Conservation (phyloP, 1,140 invertebrate species). For the Tribolium madens region DNA sequence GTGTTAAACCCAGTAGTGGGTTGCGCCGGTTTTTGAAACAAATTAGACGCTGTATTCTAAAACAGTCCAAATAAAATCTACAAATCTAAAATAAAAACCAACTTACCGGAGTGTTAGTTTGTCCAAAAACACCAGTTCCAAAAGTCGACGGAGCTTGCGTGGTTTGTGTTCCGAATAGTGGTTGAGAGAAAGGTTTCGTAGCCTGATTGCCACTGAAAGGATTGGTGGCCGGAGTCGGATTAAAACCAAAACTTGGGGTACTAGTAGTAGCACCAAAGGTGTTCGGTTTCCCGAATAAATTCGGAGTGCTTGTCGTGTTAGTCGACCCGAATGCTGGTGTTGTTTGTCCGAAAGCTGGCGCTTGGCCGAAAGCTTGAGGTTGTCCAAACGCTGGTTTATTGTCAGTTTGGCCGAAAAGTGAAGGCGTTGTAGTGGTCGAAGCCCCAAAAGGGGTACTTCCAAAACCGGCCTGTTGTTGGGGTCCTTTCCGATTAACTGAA, state of each 20-base stretch:
- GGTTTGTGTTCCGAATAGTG: conserved; percentile 68
- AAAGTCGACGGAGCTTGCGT: conserved; percentile 66
- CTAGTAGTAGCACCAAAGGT: conserved; percentile 63
- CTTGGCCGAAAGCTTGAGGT: conserved; percentile 58
- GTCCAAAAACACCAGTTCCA: conserved; percentile 80
- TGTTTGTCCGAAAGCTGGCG: conserved; percentile 59
- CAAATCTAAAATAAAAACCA: conserved; percentile 13
- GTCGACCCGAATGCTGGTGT: conserved; percentile 64
- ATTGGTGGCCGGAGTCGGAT: conserved; percentile 46
- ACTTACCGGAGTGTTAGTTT: conserved; percentile 69
- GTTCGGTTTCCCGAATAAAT: conserved; percentile 53
- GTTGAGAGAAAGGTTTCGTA: conserved; percentile 63
- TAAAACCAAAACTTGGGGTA: conserved; percentile 44
- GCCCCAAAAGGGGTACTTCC: conserved; percentile 57
- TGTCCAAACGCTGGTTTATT: conserved; percentile 63
- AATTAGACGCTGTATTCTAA: conserved; percentile 51
- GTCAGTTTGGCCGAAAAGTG: conserved; percentile 67
- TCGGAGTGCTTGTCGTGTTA: conserved; percentile 64
- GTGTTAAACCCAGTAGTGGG: conserved; percentile 55
- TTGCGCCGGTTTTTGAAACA: conserved; percentile 59
- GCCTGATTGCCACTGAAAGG: conserved; percentile 55
- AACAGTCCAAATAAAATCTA: conserved; percentile 4
- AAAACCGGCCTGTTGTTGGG: conserved; percentile 55
- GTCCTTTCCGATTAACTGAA: conserved; percentile 84
- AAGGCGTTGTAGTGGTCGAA: conserved; percentile 59